Conservation (phyloP, 1,140 invertebrate genomes). For the Brachionus sp. region DNA sequence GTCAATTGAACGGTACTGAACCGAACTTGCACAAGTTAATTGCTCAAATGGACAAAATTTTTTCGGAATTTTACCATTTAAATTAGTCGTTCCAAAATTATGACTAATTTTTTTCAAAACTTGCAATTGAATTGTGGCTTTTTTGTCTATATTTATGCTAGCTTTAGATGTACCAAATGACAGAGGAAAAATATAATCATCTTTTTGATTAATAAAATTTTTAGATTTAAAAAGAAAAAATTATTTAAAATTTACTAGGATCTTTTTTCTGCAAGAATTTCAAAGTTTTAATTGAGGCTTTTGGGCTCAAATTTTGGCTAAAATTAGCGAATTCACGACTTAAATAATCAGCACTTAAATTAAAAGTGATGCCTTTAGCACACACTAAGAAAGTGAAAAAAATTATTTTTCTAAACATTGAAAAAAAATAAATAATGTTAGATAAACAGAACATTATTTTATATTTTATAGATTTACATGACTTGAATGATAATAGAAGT, state of each 20-base stretch:
- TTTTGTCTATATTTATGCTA: not conserved
- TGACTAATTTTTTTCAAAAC: not conserved
- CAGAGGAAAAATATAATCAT: not conserved
- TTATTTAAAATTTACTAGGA: not conserved
- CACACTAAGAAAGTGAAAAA: not conserved
- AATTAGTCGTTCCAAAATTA: not conserved
- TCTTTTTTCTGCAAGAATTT: not conserved
- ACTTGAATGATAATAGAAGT: not conserved
- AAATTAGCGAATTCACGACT: not conserved
- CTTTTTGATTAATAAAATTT: not conserved
- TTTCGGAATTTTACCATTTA: slow-evolving; percentile 27
- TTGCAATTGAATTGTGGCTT: not conserved
- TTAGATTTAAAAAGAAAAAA: not conserved
- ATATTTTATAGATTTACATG: not conserved
- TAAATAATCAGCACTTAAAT: not conserved
- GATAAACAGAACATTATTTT: not conserved
- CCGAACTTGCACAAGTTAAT: not conserved
- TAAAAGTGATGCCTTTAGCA: not conserved
- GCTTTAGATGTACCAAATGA: not conserved
- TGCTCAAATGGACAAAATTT: slow-evolving; percentile 27
- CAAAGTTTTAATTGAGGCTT: slow-evolving; percentile 10
- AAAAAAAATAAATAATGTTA: not conserved
- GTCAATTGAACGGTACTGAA: slow-evolving; percentile 20
- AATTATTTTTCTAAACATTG: not conserved
- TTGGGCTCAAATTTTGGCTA: not conserved